Base-by-base conservation (phyloP, 2,888 invertebrate genomes). In the Pollenia griseotomentosa region DNA sequence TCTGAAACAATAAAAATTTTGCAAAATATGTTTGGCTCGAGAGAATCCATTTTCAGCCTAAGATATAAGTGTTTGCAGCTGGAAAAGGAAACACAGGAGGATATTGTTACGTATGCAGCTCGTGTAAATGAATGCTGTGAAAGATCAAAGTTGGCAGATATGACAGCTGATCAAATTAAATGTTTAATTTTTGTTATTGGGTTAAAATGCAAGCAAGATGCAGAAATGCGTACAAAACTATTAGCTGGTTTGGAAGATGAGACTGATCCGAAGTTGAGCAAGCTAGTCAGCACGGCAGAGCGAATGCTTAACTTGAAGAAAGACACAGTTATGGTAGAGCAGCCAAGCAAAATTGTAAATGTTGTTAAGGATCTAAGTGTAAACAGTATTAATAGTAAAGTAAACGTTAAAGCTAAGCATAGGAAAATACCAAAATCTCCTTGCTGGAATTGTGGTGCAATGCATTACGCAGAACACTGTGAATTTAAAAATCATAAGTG, bases 401-500 rank as follows among this genome's bases (percentile, higher is more conserved):
- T 14, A 5, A 53, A 53, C 53, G n/a, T 53, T n/a, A 53, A 53
- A n/a, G 2, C 53, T 53, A 14, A 53, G 53, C 12, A 53, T 53
- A 53, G n/a, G 14, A 53, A 53, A 53, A 53, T 53, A 53, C 53
- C 12, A n/a, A 48, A 48, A 12, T 48, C 48, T 11, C 48, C 48
- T 12, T 48, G 48, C 48, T 48, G 48, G 14, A 53, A 53, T 53
- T 53, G 14, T n/a, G 53, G 53, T 53, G 53, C 53, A 53, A 53
- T 53, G 53, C 53, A 53, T 53, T 53, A 53, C 53, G 53, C 53
- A 53, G 53, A 53, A 14, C 53, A 53, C n/a, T 53, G 53, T n/a
- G 53, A 53, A n/a, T 53, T 53, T n/a, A 53, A 53, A 53, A 53
- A n/a, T n/a, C 53, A 53, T 53, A n/a, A 53, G n/a, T 53, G 53